Percentiles rank a stretch among this genome's conserved stretches.
Conservation (phyloP, 1,140 invertebrate genomes). For the Medauroidea extradentata region DNA sequence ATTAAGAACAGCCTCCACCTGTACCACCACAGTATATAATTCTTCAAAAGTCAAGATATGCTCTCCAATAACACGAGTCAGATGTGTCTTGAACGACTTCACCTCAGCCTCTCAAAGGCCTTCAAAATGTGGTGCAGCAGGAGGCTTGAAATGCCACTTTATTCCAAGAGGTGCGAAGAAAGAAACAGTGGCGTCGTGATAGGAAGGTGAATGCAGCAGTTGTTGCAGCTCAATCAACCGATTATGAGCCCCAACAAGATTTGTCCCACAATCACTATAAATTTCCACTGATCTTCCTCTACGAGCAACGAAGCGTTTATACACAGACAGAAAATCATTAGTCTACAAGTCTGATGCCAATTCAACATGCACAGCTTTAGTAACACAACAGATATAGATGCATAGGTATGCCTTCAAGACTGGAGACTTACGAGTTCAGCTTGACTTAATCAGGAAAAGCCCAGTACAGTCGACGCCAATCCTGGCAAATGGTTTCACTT, state of each 20-base stretch:
- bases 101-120: too few species aligned
- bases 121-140: too few species aligned
- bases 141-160: too few species aligned
- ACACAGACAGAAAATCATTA: constrained; percentile 24
- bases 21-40: too few species aligned
- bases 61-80: not conserved
- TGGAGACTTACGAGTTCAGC: constrained; percentile 25
- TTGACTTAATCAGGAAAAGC: constrained; percentile 27
- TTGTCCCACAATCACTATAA: constrained; percentile 34
- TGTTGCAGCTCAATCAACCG: constrained; percentile 7
- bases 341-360: constrained; percentile 21
- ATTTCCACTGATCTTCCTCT: constrained; percentile 28
- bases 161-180: too few species aligned
- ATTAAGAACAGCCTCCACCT: too few species aligned
- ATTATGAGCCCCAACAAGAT: constrained; percentile 32
- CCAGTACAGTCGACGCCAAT: constrained; percentile 35
- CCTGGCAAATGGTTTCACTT: not conserved
- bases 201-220: not conserved
- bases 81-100: not conserved
- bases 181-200: too few species aligned
- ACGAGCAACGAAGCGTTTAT: constrained; percentile 32
- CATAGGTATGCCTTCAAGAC: constrained; percentile 25
- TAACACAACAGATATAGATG: constrained; percentile 23
- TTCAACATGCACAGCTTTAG: constrained; percentile 34
- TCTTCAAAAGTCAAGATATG: too few species aligned